Evolutionary conservation across 2,888 invertebrate species (phyloP), one percentile per base, ranked within the genome.

Genomic region (Autographa pulchrina): DNA sequence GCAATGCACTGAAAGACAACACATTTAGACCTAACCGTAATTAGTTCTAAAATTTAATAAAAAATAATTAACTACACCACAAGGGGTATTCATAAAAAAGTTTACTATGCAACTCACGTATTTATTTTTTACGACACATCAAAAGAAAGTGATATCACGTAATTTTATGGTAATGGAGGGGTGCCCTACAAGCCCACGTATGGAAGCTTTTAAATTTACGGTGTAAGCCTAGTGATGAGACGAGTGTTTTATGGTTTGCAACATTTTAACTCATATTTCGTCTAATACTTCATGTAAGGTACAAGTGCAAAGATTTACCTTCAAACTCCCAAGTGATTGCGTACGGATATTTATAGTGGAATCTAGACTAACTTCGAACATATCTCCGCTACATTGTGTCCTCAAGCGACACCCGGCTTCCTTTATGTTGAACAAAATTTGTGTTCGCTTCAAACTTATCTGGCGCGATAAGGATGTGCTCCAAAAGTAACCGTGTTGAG

Each of bases 121-220:
- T 91, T 91, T 90, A 90, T 92, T 91, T 93, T 92, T 93, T 93
- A 93, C 86, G 92, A 92, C 92, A 93, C 94, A 94, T 94, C 93
- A 95, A 94, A 94, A 93, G 94, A 94, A 95, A 94, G 94, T 94
- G 94, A 93, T 93, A 94, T 91, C 90, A 88, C 88, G 92, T 93
- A 92, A 94, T 93, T 95, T 95, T 95, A 95, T 95, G 95, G 92
- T 95, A 95, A 95, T 95, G 94, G 94, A 90, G 89, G 91, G 89
- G 88, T 87, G 86, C 85, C 89, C 89, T 86, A 86, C 89, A 90
- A 89, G 89, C 91, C 86, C 87, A 86, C 88, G 87, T 90, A 90
- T 91, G 90, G 89, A 94, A 91, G 92, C 94, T 94, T 93, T 95
- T 93, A 94, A 94, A 94, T 94, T 94, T 95, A 94, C 90, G 93